Conservation (phyloP, 2,113 vertebrate species). For the Spheniscus mendiculus region DNA sequence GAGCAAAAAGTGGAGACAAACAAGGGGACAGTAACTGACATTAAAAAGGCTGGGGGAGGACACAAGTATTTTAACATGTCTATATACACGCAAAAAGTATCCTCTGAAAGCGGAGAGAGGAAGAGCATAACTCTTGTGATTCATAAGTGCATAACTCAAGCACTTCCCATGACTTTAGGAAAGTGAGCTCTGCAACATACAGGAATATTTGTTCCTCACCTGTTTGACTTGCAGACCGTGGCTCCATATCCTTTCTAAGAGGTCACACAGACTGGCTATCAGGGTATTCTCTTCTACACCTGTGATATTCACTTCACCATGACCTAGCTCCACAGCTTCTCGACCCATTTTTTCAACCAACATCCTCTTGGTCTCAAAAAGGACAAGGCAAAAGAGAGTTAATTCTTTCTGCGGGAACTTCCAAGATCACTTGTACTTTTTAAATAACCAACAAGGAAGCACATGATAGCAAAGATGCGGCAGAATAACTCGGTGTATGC, state of each 20-base stretch:
- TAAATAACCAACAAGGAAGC: neutral
- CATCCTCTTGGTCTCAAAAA: slow-evolving; percentile 84
- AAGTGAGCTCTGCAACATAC: neutral
- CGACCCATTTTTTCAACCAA: slow-evolving; percentile 86
- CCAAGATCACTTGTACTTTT: neutral
- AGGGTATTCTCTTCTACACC: slow-evolving; percentile 85
- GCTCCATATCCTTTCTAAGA: slow-evolving; percentile 86
- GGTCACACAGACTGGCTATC: slow-evolving; percentile 85
- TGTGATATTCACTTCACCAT: slow-evolving; percentile 86
- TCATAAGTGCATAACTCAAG: too few species aligned
- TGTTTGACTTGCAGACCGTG: slow-evolving; percentile 84
- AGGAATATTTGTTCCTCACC: slow-evolving; percentile 62
- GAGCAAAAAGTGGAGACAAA: neutral
- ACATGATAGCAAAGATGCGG: neutral
- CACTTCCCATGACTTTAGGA: neutral
- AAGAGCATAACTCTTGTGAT: neutral
- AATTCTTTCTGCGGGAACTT: neutral
- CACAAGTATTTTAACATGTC: neutral
- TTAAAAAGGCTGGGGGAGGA: neutral
- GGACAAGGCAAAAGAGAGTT: slow-evolving; percentile 13
- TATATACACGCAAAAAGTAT: neutral
- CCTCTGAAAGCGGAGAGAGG: neutral
- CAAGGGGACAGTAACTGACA: neutral
- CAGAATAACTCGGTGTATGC: neutral
- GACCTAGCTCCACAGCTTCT: slow-evolving; percentile 84